phyloP scores from a whole-genome alignment of 1,140 invertebrate species.

The Periplaneta americana region DNA sequence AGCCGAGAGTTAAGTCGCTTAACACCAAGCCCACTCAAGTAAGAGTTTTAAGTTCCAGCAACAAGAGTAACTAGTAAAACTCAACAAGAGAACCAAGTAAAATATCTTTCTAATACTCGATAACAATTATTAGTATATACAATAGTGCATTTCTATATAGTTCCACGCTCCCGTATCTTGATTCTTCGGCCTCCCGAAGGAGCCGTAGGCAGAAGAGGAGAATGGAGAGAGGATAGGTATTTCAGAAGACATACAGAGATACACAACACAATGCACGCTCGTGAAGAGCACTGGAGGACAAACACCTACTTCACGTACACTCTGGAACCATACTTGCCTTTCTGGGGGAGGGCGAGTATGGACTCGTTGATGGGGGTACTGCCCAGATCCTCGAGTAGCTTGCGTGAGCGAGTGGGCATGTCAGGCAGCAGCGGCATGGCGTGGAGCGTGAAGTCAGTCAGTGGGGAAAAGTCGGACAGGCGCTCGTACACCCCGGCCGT shows the following conservation, averaged over 20 bases:
- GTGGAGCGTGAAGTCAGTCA: conserved; percentile 47
- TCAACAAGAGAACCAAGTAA: conserved; percentile 2
- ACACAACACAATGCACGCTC: not conserved
- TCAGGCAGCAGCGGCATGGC: conserved; percentile 59
- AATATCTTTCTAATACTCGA: not conserved
- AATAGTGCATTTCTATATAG: not conserved
- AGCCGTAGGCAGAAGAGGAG: not conserved
- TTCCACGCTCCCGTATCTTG: not conserved
- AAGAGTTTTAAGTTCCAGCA: conserved; percentile 1
- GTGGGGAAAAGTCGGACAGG: conserved; percentile 40
- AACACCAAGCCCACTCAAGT: conserved; percentile 3
- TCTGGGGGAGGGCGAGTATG: conserved; percentile 29
- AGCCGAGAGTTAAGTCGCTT: conserved; percentile 2
- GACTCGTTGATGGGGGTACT: conserved; percentile 44
- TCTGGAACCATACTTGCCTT: conserved; percentile 35
- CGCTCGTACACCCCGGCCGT: conserved; percentile 37
- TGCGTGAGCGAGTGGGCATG: conserved; percentile 52
- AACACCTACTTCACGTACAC: conserved; percentile 19
- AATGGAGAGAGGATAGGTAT: not conserved
- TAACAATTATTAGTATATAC: not conserved
- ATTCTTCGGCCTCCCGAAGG: not conserved
- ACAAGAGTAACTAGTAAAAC: conserved; percentile 6
- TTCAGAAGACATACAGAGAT: not conserved
- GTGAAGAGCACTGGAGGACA: not conserved
- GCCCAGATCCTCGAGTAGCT: conserved; percentile 53